These are phyloP conservation scores for Zoanthus sociatus DNA, from an alignment of 92 coral and sea anemone species.

Conservation along the genomic window DNA sequence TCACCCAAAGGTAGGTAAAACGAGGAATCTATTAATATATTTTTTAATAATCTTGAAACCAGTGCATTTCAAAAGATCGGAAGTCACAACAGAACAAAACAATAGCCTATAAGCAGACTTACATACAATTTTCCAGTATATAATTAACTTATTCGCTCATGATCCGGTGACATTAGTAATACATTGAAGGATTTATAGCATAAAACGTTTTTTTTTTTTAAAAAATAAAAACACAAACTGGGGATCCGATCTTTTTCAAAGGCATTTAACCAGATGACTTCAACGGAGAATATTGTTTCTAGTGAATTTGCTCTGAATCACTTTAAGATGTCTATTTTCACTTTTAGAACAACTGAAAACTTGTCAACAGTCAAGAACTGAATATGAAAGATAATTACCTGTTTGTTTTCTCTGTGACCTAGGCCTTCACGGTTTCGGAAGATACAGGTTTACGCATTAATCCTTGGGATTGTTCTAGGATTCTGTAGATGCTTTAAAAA, in stretches of 20 bases:
- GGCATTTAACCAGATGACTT: no score
- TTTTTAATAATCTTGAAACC: neutral
- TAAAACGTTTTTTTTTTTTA: no score
- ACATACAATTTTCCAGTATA: neutral
- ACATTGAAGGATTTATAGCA: no score
- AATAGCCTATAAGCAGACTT: neutral
- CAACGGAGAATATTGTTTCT: no score
- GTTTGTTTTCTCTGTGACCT: neutral
- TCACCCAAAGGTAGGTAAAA: slow-evolving; percentile 1
- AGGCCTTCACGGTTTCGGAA: neutral
- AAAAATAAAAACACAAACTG: no score
- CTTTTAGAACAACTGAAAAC: neutral
- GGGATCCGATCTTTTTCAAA: no score
- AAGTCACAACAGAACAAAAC: neutral
- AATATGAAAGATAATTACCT: neutral
- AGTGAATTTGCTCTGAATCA: neutral
- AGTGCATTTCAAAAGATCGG: neutral
- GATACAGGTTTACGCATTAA: neutral
- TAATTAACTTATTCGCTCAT: neutral
- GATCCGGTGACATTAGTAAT: no score
- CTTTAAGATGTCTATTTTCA: neutral
- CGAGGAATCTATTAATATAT: neutral
- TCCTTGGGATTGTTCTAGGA: neutral
- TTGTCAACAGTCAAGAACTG: neutral
- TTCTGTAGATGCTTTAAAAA: neutral